A percentile compares a stretch with the other conserved stretches of the same genome.
Conservation (phyloP, 2,113 vertebrate genomes). For the Labeo rohita region DNA sequence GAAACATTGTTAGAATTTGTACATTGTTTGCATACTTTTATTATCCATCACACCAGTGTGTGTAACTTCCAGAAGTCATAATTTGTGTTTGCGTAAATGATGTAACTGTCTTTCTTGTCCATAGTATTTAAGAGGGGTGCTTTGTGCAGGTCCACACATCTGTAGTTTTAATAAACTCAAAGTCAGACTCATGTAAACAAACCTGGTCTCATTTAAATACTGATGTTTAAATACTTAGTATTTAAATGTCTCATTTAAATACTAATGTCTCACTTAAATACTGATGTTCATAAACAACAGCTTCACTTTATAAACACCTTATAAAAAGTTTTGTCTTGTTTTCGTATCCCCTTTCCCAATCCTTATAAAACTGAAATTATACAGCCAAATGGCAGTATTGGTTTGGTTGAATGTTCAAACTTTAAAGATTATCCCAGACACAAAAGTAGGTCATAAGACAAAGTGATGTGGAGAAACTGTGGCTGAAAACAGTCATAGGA, state of each 20-base stretch:
- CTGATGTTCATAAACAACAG: not conserved
- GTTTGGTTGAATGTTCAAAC: not conserved
- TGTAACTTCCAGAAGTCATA: not conserved
- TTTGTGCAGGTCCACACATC: not conserved
- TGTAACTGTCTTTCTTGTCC: not conserved
- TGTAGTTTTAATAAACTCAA: not conserved
- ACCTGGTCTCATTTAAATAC: not conserved
- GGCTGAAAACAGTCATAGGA: not conserved
- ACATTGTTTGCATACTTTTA: constrained; percentile 1
- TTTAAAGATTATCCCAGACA: not conserved
- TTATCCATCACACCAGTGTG: not conserved
- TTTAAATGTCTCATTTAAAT: too few species aligned
- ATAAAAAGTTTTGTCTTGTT: not conserved
- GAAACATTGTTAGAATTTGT: constrained; percentile 5
- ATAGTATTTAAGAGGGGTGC: not conserved
- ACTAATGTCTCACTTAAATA: too few species aligned
- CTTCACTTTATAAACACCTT: not conserved
- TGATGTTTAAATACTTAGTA: too few species aligned
- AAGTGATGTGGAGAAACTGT: not conserved
- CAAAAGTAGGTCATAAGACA: not conserved
- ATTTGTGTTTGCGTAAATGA: not conserved
- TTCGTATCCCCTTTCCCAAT: not conserved
- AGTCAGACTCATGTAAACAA: not conserved
- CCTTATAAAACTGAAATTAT: not conserved
- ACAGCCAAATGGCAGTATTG: not conserved